Evolutionary conservation across 92 coral and sea anemone genomes (phyloP).

Genomic region (Palythoa heliodiscus): DNA sequence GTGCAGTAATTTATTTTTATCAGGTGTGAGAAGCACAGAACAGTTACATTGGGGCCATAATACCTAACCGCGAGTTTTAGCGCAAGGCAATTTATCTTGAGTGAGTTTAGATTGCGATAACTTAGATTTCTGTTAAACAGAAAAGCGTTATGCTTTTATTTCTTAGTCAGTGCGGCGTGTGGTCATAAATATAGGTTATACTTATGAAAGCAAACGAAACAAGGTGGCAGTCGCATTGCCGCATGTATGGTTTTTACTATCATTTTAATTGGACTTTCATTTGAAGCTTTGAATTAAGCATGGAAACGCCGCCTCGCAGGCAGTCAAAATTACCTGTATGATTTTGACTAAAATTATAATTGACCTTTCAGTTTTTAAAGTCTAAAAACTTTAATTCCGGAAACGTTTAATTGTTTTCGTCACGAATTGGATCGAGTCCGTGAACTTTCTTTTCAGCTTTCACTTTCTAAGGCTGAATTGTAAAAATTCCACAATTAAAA

Average conservation of each 20-base stretch:
- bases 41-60: background rate
- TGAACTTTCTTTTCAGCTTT: background rate
- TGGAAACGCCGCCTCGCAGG: background rate
- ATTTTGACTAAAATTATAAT: background rate
- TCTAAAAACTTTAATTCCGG: conserved; percentile 3
- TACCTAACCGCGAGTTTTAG: background rate
- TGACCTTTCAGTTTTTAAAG: background rate
- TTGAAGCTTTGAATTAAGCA: background rate
- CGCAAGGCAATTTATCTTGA: conserved; percentile 32
- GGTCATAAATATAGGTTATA: background rate
- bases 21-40: background rate
- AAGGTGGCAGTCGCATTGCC: background rate
- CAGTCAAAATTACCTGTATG: background rate
- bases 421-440: background rate
- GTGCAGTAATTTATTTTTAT: conserved; percentile 34
- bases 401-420: background rate
- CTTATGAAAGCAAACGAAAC: background rate
- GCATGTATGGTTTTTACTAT: conserved; percentile 8
- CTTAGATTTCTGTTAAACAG: conserved; percentile 21
- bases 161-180: background rate
- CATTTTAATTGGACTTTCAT: background rate
- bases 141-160: conserved; percentile 22
- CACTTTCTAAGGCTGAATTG: background rate
- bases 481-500: background rate
- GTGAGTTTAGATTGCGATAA: background rate